These are phyloP conservation scores for Muricea muricata DNA, from an alignment of 92 coral and sea anemone species.

Conservation along the genomic window DNA sequence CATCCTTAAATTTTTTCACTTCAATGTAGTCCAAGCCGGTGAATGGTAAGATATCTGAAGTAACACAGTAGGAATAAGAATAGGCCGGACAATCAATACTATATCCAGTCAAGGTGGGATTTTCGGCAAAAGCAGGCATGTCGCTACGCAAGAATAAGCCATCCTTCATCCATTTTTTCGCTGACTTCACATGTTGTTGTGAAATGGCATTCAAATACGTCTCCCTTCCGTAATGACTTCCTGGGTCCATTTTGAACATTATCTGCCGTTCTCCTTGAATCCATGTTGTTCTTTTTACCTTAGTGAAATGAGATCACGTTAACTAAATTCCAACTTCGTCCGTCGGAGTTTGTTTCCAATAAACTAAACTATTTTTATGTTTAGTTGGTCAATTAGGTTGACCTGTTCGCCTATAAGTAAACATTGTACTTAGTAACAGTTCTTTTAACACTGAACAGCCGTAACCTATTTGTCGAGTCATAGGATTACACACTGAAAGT, in stretches of 20 bases:
- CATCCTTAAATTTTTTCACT: constrained; percentile 41
- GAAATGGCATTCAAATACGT: constrained; percentile 59
- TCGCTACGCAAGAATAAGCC: constrained; percentile 54
- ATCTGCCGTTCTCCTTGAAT: neutral
- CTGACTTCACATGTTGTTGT: constrained; percentile 66
- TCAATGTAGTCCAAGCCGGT: constrained; percentile 75
- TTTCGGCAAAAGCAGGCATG: constrained; percentile 47
- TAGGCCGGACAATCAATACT: neutral
- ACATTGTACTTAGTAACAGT: no score
- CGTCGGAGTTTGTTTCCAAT: no score
- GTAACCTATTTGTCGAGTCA: no score
- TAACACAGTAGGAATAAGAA: constrained; percentile 31
- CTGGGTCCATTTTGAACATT: neutral
- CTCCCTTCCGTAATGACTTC: constrained; percentile 27
- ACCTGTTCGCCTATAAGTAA: no score
- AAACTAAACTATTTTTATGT: no score
- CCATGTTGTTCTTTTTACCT: constrained; percentile 11
- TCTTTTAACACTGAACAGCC: no score
- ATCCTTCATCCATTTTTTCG: constrained; percentile 68
- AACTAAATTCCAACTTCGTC: no score
- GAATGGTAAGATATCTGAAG: constrained; percentile 61
- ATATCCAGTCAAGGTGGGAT: constrained; percentile 74
- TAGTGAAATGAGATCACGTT: neutral
- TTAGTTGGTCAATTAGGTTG: no score
- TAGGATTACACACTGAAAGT: no score